A percentile compares a stretch with the other conserved stretches of the same genome.
Evolutionary conservation across 1,140 invertebrate species (phyloP).

Genomic region (Leptopilina clavipes): DNA sequence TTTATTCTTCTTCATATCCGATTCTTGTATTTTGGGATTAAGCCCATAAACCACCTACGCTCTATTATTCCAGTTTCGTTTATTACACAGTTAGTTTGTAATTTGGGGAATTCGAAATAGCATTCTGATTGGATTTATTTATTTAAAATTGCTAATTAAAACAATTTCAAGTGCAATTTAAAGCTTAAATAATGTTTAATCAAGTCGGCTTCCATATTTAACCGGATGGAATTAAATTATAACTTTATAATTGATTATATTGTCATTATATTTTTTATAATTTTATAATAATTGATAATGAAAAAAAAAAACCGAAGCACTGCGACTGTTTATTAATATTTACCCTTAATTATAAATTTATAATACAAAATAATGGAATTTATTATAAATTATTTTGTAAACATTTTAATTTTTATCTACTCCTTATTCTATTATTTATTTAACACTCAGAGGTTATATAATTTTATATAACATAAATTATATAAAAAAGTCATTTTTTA

Average conservation of each 20-base stretch:
- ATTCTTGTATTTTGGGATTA: conserved; percentile 20
- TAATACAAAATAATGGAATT: too few relatives aligned
- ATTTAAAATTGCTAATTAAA: conserved; percentile 5
- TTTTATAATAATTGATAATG: too few relatives aligned
- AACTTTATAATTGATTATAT: not conserved
- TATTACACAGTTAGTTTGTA: not conserved
- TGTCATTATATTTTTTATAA: not conserved
- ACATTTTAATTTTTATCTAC: too few relatives aligned
- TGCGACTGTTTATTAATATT: too few relatives aligned
- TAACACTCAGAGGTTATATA: too few relatives aligned
- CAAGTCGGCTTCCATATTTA: not conserved
- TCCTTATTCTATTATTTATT: too few relatives aligned
- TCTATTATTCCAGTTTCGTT: conserved; percentile 7
- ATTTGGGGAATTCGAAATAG: conserved; percentile 3
- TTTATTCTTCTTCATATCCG: not conserved
- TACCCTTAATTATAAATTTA: too few relatives aligned
- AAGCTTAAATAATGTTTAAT: not conserved
- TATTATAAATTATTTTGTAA: too few relatives aligned
- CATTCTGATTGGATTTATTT: conserved; percentile 10
- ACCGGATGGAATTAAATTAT: not conserved
- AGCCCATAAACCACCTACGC: not conserved
- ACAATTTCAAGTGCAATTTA: not conserved
- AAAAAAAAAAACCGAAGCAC: too few relatives aligned
- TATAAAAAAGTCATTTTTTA: too few relatives aligned
- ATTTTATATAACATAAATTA: too few relatives aligned